Conservation (phyloP, 2,888 invertebrate genomes). For the Neoitamus cyanurus region DNA sequence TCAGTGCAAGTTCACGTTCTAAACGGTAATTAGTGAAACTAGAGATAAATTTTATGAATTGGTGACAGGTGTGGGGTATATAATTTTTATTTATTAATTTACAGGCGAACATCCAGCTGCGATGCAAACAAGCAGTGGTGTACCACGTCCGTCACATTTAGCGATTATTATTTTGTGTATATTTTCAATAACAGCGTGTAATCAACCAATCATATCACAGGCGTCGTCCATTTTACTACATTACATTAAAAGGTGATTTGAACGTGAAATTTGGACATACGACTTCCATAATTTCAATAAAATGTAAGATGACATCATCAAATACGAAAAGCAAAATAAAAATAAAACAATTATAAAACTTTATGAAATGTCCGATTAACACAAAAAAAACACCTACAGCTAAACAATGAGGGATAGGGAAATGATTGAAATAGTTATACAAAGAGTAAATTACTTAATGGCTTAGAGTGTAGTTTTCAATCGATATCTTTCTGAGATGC, state of each 20-base stretch:
- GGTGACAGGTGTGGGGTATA: too few species aligned
- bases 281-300: not conserved
- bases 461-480: too few species aligned
- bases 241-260: conserved; percentile 56
- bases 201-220: conserved; percentile 65
- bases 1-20: conserved; percentile 87
- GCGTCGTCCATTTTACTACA: conserved; percentile 58
- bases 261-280: not conserved
- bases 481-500: too few species aligned
- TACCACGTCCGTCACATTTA: conserved; percentile 58
- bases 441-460: too few species aligned
- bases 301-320: not conserved
- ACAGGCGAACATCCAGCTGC: conserved; percentile 88
- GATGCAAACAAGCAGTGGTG: conserved; percentile 80
- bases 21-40: conserved; percentile 73
- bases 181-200: conserved; percentile 57
- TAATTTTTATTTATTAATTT: not conserved
- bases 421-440: not conserved
- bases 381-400: not conserved
- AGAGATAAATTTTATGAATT: too few species aligned
- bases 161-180: conserved; percentile 58
- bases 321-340: not conserved
- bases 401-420: not conserved
- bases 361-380: not conserved
- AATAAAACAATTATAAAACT: not conserved